phyloP scores from a whole-genome alignment of 2,888 invertebrate species.

The Amblyteles armatorius region DNA sequence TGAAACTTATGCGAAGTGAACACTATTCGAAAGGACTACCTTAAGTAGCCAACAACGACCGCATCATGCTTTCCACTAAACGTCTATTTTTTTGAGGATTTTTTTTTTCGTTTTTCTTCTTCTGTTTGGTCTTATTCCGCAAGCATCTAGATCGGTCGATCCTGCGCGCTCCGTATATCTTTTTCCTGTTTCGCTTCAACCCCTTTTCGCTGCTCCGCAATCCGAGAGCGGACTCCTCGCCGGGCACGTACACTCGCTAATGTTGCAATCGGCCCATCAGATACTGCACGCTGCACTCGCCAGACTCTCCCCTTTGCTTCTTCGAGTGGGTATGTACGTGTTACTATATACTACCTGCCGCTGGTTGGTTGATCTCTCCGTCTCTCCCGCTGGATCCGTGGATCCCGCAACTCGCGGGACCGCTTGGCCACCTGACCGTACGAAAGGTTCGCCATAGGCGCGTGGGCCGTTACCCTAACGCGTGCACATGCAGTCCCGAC shows the following conservation, averaged over 20 bases:
- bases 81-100: neutral
- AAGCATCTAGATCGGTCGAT: conserved; percentile 18
- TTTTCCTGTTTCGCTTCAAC: conserved; percentile 42
- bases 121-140: neutral
- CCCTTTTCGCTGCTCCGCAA: conserved; percentile 24
- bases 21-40: no score
- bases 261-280: conserved; percentile 80
- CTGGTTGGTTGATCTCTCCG: conserved; percentile 27
- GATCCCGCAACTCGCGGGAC: conserved; percentile 33
- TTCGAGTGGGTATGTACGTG: conserved; percentile 44
- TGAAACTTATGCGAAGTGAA: no score
- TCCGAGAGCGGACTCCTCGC: conserved; percentile 25
- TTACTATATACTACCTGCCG: conserved; percentile 40
- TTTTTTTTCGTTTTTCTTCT: neutral
- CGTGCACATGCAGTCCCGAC: conserved; percentile 51
- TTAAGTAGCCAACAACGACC: conserved; percentile 1
- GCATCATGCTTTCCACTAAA: neutral
- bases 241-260: conserved; percentile 77
- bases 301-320: conserved; percentile 69
- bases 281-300: conserved; percentile 67
- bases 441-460: conserved; percentile 69
- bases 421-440: conserved; percentile 72
- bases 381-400: conserved; percentile 28
- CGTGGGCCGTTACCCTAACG: conserved; percentile 60
- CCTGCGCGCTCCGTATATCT: conserved; percentile 17